Base-by-base conservation (phyloP, 2,888 invertebrate genomes). In the Drosophila nr. medialis region DNA sequence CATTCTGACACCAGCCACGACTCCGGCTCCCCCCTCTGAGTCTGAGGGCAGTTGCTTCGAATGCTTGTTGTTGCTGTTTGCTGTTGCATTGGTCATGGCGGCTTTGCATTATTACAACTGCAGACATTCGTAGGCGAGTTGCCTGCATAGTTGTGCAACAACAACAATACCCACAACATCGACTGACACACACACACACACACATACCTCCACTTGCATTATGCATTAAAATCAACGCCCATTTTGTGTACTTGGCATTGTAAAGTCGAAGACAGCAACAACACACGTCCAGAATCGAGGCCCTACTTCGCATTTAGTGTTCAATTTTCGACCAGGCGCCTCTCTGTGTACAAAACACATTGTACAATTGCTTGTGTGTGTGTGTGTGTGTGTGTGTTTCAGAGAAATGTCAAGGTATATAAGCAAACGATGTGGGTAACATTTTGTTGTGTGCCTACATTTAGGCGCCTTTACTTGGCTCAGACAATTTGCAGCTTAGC, bases 151-250 rank as follows among this genome's bases (percentile, higher is more conserved):
- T 73, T 66, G 50, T 61, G 40, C 72, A 75, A 32, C 21, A 48
- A 18, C 29, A 60, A 60, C 53, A 53, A 18, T n/a, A 50, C 15
- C 13, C 27, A 60, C 49, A 29, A 50, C 45, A 45, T 45, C 7
- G 13, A 40, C 63, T 27, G 54, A 29, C 45, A 49, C 58, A 61
- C 40, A 51, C 29, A 63, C 48, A n/a, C n/a, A 51, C 64, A 45
- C 29, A 42, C 42, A 36, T 34, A 54, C 49, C 63, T 55, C 38
- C 66, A 82, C 80, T 84, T 90, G 89, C 90, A 91, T 89, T 90
- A 90, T 91, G 90, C 91, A 91, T 90, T 91, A 90, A 91, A 91
- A 91, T 91, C 91, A 90, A 87, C 90, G 91, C 89, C 89, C 77
- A 77, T 82, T 81, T 79, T 89, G 80, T 85, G 82, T 80, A 80